Conservation (phyloP, 2,888 invertebrate genomes). For the Pseudolycoriella hygida region DNA sequence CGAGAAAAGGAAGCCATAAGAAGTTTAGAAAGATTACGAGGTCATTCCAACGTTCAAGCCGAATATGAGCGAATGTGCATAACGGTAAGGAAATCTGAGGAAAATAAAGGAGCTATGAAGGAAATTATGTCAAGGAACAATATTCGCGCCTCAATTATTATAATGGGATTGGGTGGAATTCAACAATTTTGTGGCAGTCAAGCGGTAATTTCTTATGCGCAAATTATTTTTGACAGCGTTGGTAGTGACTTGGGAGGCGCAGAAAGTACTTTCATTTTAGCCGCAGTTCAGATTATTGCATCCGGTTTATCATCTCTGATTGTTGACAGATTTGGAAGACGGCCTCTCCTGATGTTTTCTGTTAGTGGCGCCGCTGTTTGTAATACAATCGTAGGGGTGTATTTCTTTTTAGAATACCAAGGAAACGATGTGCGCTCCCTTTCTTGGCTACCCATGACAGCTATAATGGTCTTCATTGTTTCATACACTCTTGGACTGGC, state of each 20-base stretch:
- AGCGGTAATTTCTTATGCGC: constrained; percentile 38
- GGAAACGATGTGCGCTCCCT: constrained; percentile 26
- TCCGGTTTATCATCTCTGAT: constrained; percentile 38
- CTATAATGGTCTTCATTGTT: constrained; percentile 41
- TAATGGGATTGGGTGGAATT: constrained; percentile 39
- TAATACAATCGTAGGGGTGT: constrained; percentile 34
- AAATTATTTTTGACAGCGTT: constrained; percentile 40
- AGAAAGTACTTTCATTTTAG: constrained; percentile 35
- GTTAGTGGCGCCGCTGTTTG: constrained; percentile 36
- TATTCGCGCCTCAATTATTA: constrained; percentile 37
- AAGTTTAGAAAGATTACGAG: constrained; percentile 38
- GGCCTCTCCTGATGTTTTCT: constrained; percentile 39
- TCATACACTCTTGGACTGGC: constrained; percentile 43
- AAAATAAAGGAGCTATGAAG: constrained; percentile 31
- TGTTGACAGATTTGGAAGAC: constrained; percentile 42
- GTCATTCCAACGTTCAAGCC: constrained; percentile 33
- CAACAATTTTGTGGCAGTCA: constrained; percentile 44
- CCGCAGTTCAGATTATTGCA: constrained; percentile 34
- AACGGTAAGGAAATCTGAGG: not conserved
- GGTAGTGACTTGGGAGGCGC: constrained; percentile 31
- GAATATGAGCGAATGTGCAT: constrained; percentile 34
- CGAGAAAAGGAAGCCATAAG: constrained; percentile 34
- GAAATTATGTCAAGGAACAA: constrained; percentile 35
- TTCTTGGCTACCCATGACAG: constrained; percentile 35
- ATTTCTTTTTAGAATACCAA: constrained; percentile 30